Evolutionary conservation across 2,888 invertebrate species (phyloP).

Genomic region (Trissonchulus sp.): DNA sequence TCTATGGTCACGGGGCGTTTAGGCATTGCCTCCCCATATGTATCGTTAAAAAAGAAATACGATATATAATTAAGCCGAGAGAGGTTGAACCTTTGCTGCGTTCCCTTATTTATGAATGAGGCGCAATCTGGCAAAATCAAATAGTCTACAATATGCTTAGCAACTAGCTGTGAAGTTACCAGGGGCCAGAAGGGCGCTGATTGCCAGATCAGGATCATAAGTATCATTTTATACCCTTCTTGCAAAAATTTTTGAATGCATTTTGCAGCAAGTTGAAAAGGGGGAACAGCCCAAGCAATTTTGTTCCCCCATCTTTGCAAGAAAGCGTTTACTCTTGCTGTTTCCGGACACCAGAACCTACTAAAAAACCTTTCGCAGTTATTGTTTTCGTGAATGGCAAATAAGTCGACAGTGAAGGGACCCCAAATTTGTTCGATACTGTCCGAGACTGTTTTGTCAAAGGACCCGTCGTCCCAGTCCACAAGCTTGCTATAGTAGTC

Average conservation of each 20-base stretch:
- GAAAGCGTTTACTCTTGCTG: neutral
- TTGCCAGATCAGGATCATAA: neutral
- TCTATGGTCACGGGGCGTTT: too few relatives aligned
- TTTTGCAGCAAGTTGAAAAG: constrained; percentile 1
- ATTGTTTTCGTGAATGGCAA: neutral
- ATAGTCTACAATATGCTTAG: too few relatives aligned
- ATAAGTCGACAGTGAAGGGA: neutral
- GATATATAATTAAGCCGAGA: too few relatives aligned
- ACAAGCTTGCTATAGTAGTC: neutral
- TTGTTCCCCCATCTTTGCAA: neutral
- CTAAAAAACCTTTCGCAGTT: neutral
- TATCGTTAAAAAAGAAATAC: too few relatives aligned
- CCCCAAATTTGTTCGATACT: neutral
- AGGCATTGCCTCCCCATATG: too few relatives aligned
- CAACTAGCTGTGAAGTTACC: too few relatives aligned
- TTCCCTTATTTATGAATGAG: too few relatives aligned
- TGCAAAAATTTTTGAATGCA: neutral
- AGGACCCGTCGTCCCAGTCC: neutral
- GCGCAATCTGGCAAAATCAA: too few relatives aligned
- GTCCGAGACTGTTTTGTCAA: neutral
- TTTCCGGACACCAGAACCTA: neutral
- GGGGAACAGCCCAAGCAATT: neutral
- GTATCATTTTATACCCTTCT: neutral
- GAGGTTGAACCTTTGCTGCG: too few relatives aligned
- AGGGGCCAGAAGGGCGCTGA: neutral